A percentile compares a stretch with the other conserved stretches of the same genome.
Conservation (phyloP, 2,888 invertebrate species). For the Diplazon laetatorius region DNA sequence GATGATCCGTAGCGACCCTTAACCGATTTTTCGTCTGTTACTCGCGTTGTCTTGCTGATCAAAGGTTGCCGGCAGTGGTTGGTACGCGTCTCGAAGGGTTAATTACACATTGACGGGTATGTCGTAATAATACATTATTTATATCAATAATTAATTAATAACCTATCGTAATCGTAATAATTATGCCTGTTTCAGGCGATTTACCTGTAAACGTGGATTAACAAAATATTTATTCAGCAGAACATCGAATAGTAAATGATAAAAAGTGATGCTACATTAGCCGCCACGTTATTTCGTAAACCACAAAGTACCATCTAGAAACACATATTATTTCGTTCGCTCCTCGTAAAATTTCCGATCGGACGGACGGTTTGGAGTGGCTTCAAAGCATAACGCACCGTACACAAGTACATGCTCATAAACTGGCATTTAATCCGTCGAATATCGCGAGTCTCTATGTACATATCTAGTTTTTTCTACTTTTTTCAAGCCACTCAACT, state of each 20-base stretch:
- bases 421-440: conserved; percentile 3
- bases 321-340: background rate
- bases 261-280: no score
- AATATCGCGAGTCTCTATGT: background rate
- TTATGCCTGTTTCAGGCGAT: no score
- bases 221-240: no score
- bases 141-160: background rate
- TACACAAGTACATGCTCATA: background rate
- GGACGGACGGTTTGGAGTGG: background rate
- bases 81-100: background rate
- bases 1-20: background rate
- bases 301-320: no score
- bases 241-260: no score
- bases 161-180: no score
- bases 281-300: no score
- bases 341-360: conserved; percentile 5
- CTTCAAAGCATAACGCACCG: background rate
- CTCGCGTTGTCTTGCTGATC: background rate
- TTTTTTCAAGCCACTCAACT: conserved; percentile 1
- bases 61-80: background rate
- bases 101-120: background rate
- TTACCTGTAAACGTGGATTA: no score
- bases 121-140: background rate
- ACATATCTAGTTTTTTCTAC: background rate
- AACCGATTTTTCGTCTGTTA: background rate